Base-by-base conservation (phyloP, 1,140 invertebrate species). In the Matsumurasca onukii region DNA sequence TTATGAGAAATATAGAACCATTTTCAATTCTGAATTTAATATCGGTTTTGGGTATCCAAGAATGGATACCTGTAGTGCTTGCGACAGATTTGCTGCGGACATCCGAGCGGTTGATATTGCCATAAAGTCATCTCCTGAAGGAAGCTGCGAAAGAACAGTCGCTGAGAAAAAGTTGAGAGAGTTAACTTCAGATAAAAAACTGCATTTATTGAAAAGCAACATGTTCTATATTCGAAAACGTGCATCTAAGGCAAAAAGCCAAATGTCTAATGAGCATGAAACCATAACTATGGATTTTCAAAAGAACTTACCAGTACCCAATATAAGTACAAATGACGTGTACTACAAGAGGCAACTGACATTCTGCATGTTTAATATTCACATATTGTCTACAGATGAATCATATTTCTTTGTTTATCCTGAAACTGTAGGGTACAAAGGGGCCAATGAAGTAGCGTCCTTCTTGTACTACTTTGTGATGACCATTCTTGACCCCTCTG, bases 41-140 rank as follows among this genome's bases (percentile, higher is more conserved):
- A 70, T 74, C 17, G 66, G 55, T 27, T 75, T 76, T 74, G 72
- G 70, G 15, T 57, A 68, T 20, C 74, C 75, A 30, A 75, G 67
- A 68, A 74, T 66, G 24, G 76, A 76, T 67, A 76, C 74, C 3
- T 75, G 72, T 57, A 67, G 51, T 49, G 65, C 30, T n/a, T 73
- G 71, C 67, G 73, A 76, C 52, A 52, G 25, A 49, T 63, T 34
- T 34, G 2, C 27, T 31, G 31, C 61, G 22, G 22, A 15, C 12
- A 29, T 63, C 17, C 31, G n/a, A 34, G 39, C 13, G 2, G 9
- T n/a, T n/a, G n/a, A n/a, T n/a, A n/a, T n/a, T n/a, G n/a, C n/a
- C n/a, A n/a, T n/a, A n/a, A n/a, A 25, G 9, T 13, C 12, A 12
- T 12, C 15, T n/a, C 12, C 12, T 12, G 9, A 55, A 9, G 20